Percentiles rank a stretch among this genome's conserved stretches.
phyloP scores from a whole-genome alignment of 2,888 invertebrate species.

The Cyclophora albipunctata region DNA sequence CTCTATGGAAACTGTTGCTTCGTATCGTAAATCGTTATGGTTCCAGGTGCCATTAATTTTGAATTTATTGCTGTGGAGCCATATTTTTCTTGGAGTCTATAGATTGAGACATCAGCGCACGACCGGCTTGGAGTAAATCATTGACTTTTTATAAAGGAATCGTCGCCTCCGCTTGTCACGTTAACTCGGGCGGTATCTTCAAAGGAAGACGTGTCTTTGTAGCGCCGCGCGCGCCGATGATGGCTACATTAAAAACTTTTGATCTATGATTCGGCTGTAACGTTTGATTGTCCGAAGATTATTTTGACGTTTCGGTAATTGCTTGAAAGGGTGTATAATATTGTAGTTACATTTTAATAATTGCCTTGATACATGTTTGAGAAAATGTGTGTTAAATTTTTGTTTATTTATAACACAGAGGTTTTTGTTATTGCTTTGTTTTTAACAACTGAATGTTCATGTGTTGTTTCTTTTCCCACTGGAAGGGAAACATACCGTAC shows the following conservation, averaged over 20 bases:
- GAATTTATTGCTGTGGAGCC: constrained; percentile 17
- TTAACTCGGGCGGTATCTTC: constrained; percentile 41
- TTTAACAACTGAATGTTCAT: no score
- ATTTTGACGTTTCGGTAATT: constrained; percentile 38
- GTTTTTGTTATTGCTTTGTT: no score
- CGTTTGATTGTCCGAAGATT: constrained; percentile 35
- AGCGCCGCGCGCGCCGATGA: constrained; percentile 49
- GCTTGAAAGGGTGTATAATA: constrained; percentile 31
- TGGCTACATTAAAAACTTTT: constrained; percentile 58
- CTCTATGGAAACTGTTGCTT: constrained; percentile 14
- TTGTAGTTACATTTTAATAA: background rate
- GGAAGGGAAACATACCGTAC: no score
- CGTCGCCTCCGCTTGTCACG: constrained; percentile 63
- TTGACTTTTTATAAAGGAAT: constrained; percentile 68
- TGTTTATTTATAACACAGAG: no score
- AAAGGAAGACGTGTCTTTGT: constrained; percentile 45
- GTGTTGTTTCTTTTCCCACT: no score
- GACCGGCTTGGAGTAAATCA: constrained; percentile 59
- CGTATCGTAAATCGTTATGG: constrained; percentile 15
- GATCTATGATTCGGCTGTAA: constrained; percentile 43
- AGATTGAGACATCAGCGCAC: constrained; percentile 29
- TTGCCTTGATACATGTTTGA: no score
- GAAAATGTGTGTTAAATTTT: no score
- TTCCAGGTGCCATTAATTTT: constrained; percentile 15
- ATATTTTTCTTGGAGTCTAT: constrained; percentile 13